Evolutionary conservation across 2,113 vertebrate species (phyloP).

Genomic region (Alligator sinensis): DNA sequence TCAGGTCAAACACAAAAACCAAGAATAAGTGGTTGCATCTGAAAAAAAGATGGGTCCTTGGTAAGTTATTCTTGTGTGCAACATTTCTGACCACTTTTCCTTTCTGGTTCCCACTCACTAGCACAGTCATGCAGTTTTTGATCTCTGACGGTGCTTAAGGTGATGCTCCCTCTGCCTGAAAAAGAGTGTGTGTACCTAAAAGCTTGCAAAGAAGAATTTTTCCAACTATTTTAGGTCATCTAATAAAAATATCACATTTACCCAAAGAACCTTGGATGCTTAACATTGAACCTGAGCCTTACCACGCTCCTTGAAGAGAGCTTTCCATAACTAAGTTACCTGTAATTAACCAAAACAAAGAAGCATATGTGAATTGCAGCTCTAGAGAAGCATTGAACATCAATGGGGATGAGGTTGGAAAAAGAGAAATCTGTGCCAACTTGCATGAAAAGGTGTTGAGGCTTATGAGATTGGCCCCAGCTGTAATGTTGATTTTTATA

Average conservation of each 20-base stretch:
- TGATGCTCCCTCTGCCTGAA: no score
- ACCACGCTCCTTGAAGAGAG: neutral
- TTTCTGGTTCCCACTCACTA: neutral
- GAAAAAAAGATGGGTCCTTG: neutral
- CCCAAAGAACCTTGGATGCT: neutral
- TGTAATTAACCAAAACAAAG: neutral
- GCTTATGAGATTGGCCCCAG: neutral
- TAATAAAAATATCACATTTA: no score
- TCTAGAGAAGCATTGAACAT: neutral
- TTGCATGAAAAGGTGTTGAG: neutral
- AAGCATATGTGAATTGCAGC: neutral
- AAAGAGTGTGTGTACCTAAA: no score
- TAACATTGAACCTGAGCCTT: neutral
- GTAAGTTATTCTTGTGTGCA: neutral
- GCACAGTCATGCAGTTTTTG: neutral
- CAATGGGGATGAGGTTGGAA: neutral
- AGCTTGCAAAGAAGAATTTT: no score
- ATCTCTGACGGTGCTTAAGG: neutral
- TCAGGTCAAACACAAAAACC: neutral
- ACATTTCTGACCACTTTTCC: neutral
- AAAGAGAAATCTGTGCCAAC: neutral
- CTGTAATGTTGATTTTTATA: neutral
- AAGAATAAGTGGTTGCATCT: neutral
- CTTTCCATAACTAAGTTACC: neutral
- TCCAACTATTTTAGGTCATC: no score